Conservation (phyloP, 2,797 vertebrate genomes). For the Eidolon dupreanum region DNA sequence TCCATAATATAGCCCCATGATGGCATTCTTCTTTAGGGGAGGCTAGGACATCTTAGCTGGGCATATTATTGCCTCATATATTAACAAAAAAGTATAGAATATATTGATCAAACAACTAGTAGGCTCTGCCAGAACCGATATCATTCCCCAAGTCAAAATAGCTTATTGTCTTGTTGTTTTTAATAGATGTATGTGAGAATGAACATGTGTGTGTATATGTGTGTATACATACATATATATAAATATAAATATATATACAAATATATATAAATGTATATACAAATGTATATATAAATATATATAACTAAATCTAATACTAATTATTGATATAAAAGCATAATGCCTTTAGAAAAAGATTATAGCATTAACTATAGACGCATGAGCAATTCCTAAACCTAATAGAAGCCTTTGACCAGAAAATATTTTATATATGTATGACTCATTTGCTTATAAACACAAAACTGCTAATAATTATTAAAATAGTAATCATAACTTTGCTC, state of each 20-base stretch:
- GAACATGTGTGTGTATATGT: not conserved
- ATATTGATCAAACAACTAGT: not conserved
- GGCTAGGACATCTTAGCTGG: not conserved
- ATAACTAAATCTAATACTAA: not conserved
- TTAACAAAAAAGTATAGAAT: not conserved
- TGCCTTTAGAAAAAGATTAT: not conserved
- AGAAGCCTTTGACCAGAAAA: slow-evolving; percentile 5
- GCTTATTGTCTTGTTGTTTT: not conserved
- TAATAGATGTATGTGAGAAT: not conserved
- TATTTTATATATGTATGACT: not conserved
- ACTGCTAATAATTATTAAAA: not conserved
- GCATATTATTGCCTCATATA: not conserved
- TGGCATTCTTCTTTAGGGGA: not conserved
- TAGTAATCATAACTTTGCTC: not conserved
- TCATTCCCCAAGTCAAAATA: not conserved
- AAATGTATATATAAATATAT: not conserved
- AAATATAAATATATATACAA: too few relatives aligned
- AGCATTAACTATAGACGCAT: not conserved
- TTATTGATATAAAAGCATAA: not conserved
- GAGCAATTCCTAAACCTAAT: not conserved
- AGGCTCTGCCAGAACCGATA: not conserved
- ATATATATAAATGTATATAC: too few relatives aligned
- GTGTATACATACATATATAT: too few relatives aligned
- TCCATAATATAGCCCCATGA: not conserved
- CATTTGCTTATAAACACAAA: not conserved